phyloP scores from a whole-genome alignment of 2,113 vertebrate genomes.

The Pteruthius melanotis region DNA sequence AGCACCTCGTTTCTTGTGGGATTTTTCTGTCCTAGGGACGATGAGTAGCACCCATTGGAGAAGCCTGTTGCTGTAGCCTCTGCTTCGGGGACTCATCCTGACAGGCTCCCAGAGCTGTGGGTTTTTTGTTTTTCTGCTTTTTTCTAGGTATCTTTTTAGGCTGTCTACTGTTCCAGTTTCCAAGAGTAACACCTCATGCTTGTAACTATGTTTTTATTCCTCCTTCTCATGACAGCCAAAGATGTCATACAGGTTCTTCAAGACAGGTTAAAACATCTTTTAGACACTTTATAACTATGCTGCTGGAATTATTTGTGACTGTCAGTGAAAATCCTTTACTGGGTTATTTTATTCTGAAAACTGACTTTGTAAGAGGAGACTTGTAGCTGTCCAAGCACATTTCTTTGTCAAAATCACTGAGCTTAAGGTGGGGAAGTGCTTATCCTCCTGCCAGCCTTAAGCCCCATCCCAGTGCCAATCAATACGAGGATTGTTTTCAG shows the following conservation, averaged over 20 bases:
- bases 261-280: slow-evolving; percentile 25
- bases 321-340: slow-evolving; percentile 30
- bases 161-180: background rate
- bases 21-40: rapidly evolving
- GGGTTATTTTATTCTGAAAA: slow-evolving; percentile 37
- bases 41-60: background rate
- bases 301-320: slow-evolving; percentile 29
- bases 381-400: slow-evolving; percentile 42
- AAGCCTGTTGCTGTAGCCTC: background rate
- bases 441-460: slow-evolving; percentile 10
- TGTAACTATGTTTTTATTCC: background rate
- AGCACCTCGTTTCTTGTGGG: rapidly evolving
- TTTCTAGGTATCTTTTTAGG: background rate
- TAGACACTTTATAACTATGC: background rate
- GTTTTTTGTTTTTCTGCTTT: background rate
- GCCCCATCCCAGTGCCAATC: slow-evolving; percentile 12
- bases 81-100: rapidly evolving
- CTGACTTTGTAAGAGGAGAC: background rate
- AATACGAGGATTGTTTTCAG: background rate
- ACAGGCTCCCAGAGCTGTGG: background rate
- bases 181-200: background rate
- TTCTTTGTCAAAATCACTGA: slow-evolving; percentile 13
- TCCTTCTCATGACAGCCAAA: background rate
- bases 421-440: background rate
- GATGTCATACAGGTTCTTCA: background rate